Evolutionary conservation across 2,113 vertebrate species (phyloP), one percentile per base, ranked within the genome.

Genomic region (Pituophis catenifer): DNA sequence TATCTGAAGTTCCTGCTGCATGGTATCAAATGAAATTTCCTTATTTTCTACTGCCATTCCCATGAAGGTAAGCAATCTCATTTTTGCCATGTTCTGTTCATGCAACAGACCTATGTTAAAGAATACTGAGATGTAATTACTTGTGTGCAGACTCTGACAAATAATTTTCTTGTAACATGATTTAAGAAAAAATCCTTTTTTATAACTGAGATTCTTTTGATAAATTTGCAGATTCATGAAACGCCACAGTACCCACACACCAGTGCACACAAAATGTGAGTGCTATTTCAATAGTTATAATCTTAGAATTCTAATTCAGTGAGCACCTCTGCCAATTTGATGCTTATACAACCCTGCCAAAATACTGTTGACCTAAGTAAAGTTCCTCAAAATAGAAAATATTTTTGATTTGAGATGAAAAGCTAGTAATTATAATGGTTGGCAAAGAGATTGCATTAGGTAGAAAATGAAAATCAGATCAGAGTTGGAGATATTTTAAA

Each of bases 1-100:
- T 2, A 99, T 98, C 97, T 99, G 99, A 95, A 99, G 98, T 95
- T 99, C 99, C 96, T 99, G 99, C 91, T 99, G 98, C 98, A 99
- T 99, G 57, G 98, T 99, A 93, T 99, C 99, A 95, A 99, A 99
- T 10, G 98, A 99, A 95, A 99, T 98, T 96, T 99, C 99, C 96
- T 99, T 99, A 96, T 98, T 99, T 97, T 99, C 99, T 89, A 99
- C 99, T 19, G 99, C 99, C 99, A 99, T 99, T 95, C 99, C 99
- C 99, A 99, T 99, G 96, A 99, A 99, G 24, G 99, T 99, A 91
- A 99, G 98, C 88, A 99, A 98, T 95, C 99, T 98, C 99, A 99
- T 99, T 97, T 99, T 99, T 92, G 98, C 97, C 98, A 99, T 98
- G 95, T 99, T 99, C 96, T 99, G 99, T 96, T 99, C 99, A 0